Base-by-base conservation (phyloP, 2,888 invertebrate species). In the Parasteatoda lunata region DNA sequence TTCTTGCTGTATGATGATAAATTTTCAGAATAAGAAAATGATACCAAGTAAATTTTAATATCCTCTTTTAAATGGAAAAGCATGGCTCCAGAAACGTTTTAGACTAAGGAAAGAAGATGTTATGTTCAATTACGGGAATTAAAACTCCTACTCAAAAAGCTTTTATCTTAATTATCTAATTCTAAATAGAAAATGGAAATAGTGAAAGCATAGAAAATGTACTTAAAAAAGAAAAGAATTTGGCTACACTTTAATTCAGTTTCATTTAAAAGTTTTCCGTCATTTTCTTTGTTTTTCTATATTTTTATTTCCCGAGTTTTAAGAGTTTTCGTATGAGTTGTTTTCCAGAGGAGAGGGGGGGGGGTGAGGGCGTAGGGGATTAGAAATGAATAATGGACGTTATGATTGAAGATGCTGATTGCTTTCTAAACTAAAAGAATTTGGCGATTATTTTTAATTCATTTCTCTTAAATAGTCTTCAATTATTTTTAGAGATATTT, bases 101-200 rank as follows among this genome's bases (percentile, higher is more conserved):
- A 4, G 70, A 30, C 1, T 13, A 51, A 52, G 30, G 72, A 47
- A 64, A 64, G 79, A 59, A 69, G 71, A 75, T 76, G 76, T 82
- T 76, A 82, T 82, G 82, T 76, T 82, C 82, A 82, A 82, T 82
- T 82, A 82, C 69, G 76, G 66, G 82, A 82, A 82, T 82, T 76
- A 82, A 80, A 76, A 69, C 75, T 82, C 69, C 81, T 54, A 82
- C 81, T 82, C 76, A 76, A 76, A 76, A 76, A 82, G 82, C 75
- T 76, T 76, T 76, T 82, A 76, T 82, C 82, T 76, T 82, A 82
- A 82, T 82, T 82, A 82, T 76, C 68, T 76, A 68, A 76, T 80
- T 80, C 80, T 52, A 69, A 73, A 80, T 73, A 78, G 51, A 79
- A 48, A 51, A 47, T 6, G 72, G 73, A 15, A 51, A 59, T n/a